Conservation (phyloP, 2,888 invertebrate species). For the Diachrysia chrysitis region DNA sequence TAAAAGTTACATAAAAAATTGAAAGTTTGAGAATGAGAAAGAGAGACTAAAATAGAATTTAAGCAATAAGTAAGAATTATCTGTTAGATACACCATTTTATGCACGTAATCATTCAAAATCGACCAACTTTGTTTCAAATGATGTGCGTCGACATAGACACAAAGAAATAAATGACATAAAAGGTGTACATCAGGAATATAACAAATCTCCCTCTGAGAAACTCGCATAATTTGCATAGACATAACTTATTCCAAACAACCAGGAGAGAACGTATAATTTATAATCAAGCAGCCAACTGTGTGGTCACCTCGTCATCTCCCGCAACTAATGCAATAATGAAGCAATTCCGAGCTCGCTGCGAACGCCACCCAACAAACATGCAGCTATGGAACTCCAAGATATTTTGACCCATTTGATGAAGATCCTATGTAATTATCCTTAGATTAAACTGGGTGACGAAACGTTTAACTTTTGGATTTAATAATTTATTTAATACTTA, state of each 20-base stretch:
- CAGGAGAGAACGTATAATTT: conserved; percentile 14
- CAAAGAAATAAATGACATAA: too few species aligned
- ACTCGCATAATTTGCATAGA: not conserved
- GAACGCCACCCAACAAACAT: conserved; percentile 50
- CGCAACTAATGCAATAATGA: conserved; percentile 82
- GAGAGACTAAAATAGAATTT: too few species aligned
- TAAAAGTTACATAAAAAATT: too few species aligned
- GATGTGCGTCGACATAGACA: too few species aligned
- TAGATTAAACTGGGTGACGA: conserved; percentile 8
- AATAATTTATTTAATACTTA: not conserved
- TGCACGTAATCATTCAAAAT: too few species aligned
- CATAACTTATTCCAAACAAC: not conserved
- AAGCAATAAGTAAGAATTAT: too few species aligned
- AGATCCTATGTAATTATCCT: conserved; percentile 8
- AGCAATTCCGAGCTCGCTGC: conserved; percentile 72
- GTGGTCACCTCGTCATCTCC: conserved; percentile 57
- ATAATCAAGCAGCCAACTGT: conserved; percentile 16
- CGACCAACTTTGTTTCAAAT: too few species aligned
- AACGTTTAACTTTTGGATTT: not conserved
- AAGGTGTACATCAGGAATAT: too few species aligned
- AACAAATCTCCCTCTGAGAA: not conserved
- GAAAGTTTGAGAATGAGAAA: too few species aligned
- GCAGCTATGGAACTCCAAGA: conserved; percentile 27
- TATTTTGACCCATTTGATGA: conserved; percentile 46
- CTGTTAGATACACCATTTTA: too few species aligned